phyloP scores from a whole-genome alignment of 2,797 vertebrate species.

The Oryzias dopingdopingensis region DNA sequence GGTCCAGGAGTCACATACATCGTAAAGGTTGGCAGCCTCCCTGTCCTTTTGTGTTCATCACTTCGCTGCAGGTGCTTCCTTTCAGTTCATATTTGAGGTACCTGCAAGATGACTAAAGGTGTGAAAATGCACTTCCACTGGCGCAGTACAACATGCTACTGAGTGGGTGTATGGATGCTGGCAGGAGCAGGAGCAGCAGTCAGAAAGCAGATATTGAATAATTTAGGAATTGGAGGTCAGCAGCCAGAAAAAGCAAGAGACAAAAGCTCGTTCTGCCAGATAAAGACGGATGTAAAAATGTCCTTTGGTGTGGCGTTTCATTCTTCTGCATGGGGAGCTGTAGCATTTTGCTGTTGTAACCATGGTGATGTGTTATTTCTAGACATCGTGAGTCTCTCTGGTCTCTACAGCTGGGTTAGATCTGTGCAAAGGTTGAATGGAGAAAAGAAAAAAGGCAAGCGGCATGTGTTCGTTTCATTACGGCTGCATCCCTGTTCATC shows the following conservation, averaged over 20 bases:
- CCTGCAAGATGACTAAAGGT: slow-evolving; percentile 21
- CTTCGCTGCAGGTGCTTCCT: slow-evolving; percentile 58
- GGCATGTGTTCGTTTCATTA: slow-evolving; percentile 27
- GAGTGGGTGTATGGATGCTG: slow-evolving; percentile 64
- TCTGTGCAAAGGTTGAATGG: slow-evolving; percentile 39
- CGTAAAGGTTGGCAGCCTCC: slow-evolving; percentile 89
- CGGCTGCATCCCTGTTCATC: slow-evolving; percentile 28
- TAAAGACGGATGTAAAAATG: slow-evolving; percentile 29
- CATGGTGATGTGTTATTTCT: slow-evolving; percentile 69
- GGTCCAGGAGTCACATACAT: slow-evolving; percentile 96
- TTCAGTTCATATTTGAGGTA: slow-evolving; percentile 67
- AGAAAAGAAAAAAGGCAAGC: slow-evolving; percentile 14
- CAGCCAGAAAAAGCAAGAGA: slow-evolving; percentile 23
- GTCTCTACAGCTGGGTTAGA: slow-evolving; percentile 36
- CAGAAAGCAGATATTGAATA: slow-evolving; percentile 67
- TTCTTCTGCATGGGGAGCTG: slow-evolving; percentile 35
- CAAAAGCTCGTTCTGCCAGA: slow-evolving; percentile 28
- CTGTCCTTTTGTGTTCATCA: slow-evolving; percentile 10
- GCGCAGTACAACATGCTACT: slow-evolving; percentile 59
- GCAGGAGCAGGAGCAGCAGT: slow-evolving; percentile 53
- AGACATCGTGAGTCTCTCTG: slow-evolving; percentile 56
- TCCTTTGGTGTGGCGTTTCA: slow-evolving; percentile 12
- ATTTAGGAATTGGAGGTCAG: slow-evolving; percentile 69
- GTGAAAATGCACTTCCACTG: slow-evolving; percentile 43
- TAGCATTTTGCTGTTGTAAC: slow-evolving; percentile 66